Percentiles rank a stretch among this genome's conserved stretches.
Conservation (phyloP, 2,888 invertebrate genomes). For the Mechanitis messenoides region DNA sequence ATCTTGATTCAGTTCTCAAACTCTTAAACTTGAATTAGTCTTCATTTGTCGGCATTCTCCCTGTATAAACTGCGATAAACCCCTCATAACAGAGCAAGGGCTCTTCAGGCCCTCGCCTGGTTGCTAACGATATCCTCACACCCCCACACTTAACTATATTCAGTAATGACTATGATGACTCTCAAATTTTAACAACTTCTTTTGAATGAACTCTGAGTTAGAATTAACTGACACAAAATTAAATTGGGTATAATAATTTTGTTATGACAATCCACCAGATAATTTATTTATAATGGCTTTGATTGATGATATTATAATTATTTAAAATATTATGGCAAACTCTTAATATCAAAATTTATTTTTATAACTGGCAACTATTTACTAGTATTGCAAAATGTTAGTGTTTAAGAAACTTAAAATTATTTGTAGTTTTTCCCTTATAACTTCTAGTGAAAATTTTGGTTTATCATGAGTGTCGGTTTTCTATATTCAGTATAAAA, state of each 20-base stretch:
- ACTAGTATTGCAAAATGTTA: no score
- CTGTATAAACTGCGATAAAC: constrained; percentile 43
- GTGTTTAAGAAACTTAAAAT: no score
- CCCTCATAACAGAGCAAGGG: constrained; percentile 38
- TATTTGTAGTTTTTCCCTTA: no score
- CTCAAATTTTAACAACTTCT: constrained; percentile 26
- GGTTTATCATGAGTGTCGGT: no score
- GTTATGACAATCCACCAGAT: no score
- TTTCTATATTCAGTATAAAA: no score
- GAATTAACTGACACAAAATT: constrained; percentile 7
- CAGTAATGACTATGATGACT: constrained; percentile 25
- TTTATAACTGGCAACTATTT: no score
- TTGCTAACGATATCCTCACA: constrained; percentile 29
- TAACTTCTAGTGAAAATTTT: no score
- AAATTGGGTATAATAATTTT: neutral
- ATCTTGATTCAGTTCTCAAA: constrained; percentile 18
- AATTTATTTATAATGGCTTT: no score
- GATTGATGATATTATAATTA: no score
- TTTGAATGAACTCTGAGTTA: constrained; percentile 19
- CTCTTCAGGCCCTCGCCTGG: constrained; percentile 36
- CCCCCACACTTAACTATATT: constrained; percentile 30
- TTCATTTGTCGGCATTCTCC: constrained; percentile 33
- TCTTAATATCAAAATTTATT: no score
- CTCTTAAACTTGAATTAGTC: constrained; percentile 31
- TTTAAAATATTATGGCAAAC: no score